Percentiles rank a stretch among this genome's conserved stretches.
Conservation (phyloP, 2,797 vertebrate species). For the Leptatherina wallacei region DNA sequence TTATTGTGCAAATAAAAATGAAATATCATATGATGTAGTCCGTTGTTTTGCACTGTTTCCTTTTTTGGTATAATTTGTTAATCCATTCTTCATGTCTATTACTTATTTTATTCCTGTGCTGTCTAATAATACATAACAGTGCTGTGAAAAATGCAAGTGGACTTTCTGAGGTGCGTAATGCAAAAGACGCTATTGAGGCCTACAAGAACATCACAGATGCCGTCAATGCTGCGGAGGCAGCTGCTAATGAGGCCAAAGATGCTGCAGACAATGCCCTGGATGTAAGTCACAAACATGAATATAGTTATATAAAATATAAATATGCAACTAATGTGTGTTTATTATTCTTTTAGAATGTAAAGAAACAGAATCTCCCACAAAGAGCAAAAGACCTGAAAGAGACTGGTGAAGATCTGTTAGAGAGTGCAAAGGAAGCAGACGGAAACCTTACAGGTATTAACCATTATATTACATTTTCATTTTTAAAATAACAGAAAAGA, state of each 20-base stretch:
- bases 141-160: slow-evolving; percentile 86
- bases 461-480: not conserved
- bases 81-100: slow-evolving; percentile 1
- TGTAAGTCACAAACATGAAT: slow-evolving; percentile 75
- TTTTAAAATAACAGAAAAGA: not conserved
- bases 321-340: not conserved
- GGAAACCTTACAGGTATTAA: slow-evolving; percentile 83
- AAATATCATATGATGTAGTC: not conserved
- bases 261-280: slow-evolving; percentile 88
- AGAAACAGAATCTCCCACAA: slow-evolving; percentile 83
- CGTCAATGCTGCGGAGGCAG: slow-evolving; percentile 89
- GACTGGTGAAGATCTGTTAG: slow-evolving; percentile 74
- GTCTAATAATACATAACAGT: slow-evolving; percentile 70
- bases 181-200: slow-evolving; percentile 89
- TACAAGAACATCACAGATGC: slow-evolving; percentile 93
- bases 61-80: not conserved
- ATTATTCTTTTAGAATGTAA: slow-evolving; percentile 83
- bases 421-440: slow-evolving; percentile 74
- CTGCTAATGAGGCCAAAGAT: slow-evolving; percentile 86
- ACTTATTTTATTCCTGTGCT: slow-evolving; percentile 5
- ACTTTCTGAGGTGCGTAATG: slow-evolving; percentile 85
- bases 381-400: slow-evolving; percentile 87
- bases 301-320: not conserved
- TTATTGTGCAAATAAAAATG: not conserved
- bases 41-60: not conserved